Conservation (phyloP, 64 coral and sea anemone species). For the Pocillopora verrucosa region DNA sequence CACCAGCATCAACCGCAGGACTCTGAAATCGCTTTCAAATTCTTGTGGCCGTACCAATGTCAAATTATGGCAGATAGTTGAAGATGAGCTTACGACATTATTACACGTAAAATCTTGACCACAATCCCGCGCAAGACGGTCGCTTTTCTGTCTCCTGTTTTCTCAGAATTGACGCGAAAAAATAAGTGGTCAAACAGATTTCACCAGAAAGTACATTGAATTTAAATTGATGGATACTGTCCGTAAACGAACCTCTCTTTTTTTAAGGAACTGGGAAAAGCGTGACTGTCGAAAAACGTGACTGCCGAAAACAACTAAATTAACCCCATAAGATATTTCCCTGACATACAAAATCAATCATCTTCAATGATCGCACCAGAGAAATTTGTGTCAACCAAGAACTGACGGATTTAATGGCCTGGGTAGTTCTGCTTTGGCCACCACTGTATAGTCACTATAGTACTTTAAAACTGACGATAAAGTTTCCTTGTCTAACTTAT, state of each 20-base stretch:
- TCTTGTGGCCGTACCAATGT: no score
- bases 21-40: no score
- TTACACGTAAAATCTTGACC: no score
- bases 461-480: conserved; percentile 60
- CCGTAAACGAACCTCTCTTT: background rate
- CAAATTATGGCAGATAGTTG: no score
- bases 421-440: conserved; percentile 63
- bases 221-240: background rate
- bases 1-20: no score
- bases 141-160: no score
- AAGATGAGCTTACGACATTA: no score
- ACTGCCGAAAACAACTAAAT: background rate
- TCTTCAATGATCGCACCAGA: background rate
- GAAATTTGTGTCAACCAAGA: conserved; percentile 6
- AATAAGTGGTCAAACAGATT: no score
- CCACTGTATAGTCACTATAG: conserved; percentile 80
- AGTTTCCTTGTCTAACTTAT: conserved; percentile 67
- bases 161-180: no score
- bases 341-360: background rate
- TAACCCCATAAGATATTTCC: background rate
- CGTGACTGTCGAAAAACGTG: background rate
- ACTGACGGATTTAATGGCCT: conserved; percentile 59
- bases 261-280: background rate
- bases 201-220: background rate
- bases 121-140: no score